Base-by-base conservation (phyloP, 2,113 vertebrate species). In the Dryoscopus gambensis region DNA sequence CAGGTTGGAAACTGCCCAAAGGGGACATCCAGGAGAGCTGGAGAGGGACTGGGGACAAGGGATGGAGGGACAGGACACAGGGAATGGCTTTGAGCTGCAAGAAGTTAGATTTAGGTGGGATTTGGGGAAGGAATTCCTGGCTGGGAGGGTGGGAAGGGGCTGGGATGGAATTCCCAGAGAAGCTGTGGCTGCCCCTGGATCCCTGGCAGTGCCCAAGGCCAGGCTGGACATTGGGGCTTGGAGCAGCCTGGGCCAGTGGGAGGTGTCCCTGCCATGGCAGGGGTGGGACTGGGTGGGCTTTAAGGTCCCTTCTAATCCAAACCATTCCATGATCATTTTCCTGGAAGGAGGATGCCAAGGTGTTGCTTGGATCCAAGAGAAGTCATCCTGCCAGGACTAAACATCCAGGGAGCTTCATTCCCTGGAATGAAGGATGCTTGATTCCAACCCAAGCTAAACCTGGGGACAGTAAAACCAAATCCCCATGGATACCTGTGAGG, bases 401-500 rank as follows among this genome's bases (percentile, higher is more conserved):
- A 12, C 10, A 44, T 5, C 13, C 3, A 2, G 24, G 30, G 44
- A 42, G 9, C 2, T 60, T 60, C 5, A 52, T 30, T 35, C 55
- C 37, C 31, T 35, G 67, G 20, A 24, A 31, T 20, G 24, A 28
- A 6, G 79, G 23, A 15, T 13, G 6, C 31, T 52, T 24, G 46
- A 4, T 8, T 44, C 80, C 67, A 83, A 42, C 30, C 80, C 20
- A 4, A n/a, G 46, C 15, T 42, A 24, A 35, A 83, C 23, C 0
- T 4, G 3, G 18, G 0, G 30, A 3, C 65, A 42, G 13, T 2
- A 6, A 15, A 13, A 28, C 4, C 18, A 22, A 49, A 60, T 60
- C 46, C 55, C 80, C 4, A 2, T 2, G 10, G 31, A 13, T 3
- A 3, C 80, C 31, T 0, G 0, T 2, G 31, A 37, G 65, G 4